Evolutionary conservation across 2,888 invertebrate genomes (phyloP).

Genomic region (Nipponacmea schrenckii): DNA sequence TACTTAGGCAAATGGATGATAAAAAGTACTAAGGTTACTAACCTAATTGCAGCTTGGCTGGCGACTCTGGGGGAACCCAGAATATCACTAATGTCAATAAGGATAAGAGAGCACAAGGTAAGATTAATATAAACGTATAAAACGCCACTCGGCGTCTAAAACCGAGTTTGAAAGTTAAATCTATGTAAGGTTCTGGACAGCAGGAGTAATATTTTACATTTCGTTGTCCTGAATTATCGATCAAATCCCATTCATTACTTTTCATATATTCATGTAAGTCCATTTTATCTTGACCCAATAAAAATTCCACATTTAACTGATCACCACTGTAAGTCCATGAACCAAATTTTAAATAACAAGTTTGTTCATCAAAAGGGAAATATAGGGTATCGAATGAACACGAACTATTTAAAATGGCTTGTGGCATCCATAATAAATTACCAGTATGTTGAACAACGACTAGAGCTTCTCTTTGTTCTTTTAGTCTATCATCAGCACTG

Average conservation of each 20-base stretch:
- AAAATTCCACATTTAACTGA: slow-evolving; percentile 56
- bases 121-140: slow-evolving; percentile 64
- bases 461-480: slow-evolving; percentile 63
- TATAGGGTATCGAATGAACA: slow-evolving; percentile 65
- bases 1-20: neutral
- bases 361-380: slow-evolving; percentile 65
- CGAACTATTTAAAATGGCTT: slow-evolving; percentile 63
- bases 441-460: slow-evolving; percentile 59
- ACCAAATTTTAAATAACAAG: slow-evolving; percentile 64
- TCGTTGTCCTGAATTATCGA: slow-evolving; percentile 54
- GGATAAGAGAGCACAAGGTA: slow-evolving; percentile 65
- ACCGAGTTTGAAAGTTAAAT: slow-evolving; percentile 57
- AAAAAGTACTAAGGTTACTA: slow-evolving; percentile 34
- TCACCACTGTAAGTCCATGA: slow-evolving; percentile 65
- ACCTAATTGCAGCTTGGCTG: slow-evolving; percentile 67
- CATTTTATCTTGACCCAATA: slow-evolving; percentile 41
- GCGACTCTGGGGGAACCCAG: slow-evolving; percentile 68
- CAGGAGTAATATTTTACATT: slow-evolving; percentile 60
- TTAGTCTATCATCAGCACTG: slow-evolving; percentile 65
- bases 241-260: slow-evolving; percentile 67
- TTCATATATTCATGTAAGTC: slow-evolving; percentile 61
- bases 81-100: slow-evolving; percentile 65
- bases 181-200: slow-evolving; percentile 61
- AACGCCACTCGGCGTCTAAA: slow-evolving; percentile 57
- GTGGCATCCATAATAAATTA: slow-evolving; percentile 55